Conservation (phyloP, 2,888 invertebrate genomes). For the Schrankia costaestrigalis region DNA sequence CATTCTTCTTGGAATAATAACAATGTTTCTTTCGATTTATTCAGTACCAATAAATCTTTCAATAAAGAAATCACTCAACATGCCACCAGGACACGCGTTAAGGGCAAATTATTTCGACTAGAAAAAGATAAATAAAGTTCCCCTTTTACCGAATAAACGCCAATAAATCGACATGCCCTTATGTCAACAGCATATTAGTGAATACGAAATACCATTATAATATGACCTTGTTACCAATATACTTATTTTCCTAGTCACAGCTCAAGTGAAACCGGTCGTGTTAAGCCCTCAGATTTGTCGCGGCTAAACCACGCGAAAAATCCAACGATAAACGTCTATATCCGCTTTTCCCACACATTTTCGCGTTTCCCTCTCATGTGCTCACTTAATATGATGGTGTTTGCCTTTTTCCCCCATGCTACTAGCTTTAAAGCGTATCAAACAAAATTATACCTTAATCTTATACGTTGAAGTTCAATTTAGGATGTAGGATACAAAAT, state of each 20-base stretch:
- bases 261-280: constrained; percentile 45
- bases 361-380: constrained; percentile 77
- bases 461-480: not conserved
- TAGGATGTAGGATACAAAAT: constrained; percentile 23
- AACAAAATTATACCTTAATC: constrained; percentile 28
- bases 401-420: constrained; percentile 72
- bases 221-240: constrained; percentile 28
- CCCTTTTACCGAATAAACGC: constrained; percentile 69
- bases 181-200: constrained; percentile 74
- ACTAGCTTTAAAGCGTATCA: constrained; percentile 15
- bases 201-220: constrained; percentile 46
- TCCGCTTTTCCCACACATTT: constrained; percentile 80
- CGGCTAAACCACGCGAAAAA: constrained; percentile 77
- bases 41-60: constrained; percentile 23
- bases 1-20: too few relatives aligned
- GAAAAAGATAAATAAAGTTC: constrained; percentile 69
- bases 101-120: constrained; percentile 59
- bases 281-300: constrained; percentile 75
- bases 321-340: constrained; percentile 79
- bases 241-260: constrained; percentile 19
- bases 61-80: constrained; percentile 35
- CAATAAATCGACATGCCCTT: constrained; percentile 74
- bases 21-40: too few relatives aligned
- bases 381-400: constrained; percentile 79
- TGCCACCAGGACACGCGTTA: constrained; percentile 45